Evolutionary conservation across 2,797 vertebrate species (phyloP).

Genomic region (Pangasius djambal): DNA sequence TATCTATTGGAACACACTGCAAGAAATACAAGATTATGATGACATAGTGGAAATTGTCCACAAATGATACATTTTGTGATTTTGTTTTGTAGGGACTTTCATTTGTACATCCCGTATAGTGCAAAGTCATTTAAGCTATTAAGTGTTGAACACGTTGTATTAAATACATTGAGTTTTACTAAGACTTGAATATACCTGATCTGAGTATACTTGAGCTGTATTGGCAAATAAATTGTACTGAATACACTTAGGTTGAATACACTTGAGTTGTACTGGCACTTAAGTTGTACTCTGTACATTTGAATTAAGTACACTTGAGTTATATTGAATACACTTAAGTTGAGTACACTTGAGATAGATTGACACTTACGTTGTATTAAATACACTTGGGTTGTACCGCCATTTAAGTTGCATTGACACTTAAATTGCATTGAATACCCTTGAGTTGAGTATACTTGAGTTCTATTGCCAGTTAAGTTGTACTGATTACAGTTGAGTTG

Average conservation of each 20-base stretch:
- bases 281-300: not conserved
- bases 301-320: not conserved
- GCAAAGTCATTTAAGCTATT: not conserved
- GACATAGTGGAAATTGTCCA: not conserved
- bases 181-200: not conserved
- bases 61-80: not conserved
- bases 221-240: not conserved
- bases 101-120: not conserved
- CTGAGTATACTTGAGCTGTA: not conserved
- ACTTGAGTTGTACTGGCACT: not conserved
- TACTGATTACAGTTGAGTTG: not conserved
- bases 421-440: not conserved
- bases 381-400: not conserved
- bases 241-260: not conserved
- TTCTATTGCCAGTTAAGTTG: not conserved
- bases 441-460: not conserved
- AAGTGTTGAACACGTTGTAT: not conserved
- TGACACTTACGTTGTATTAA: not conserved
- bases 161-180: not conserved
- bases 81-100: not conserved
- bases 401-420: no score
- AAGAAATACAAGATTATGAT: not conserved
- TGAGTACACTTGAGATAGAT: not conserved
- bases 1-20: not conserved
- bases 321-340: not conserved